Base-by-base conservation (phyloP, 1,140 invertebrate species). In the Leptonema lineaticorne region DNA sequence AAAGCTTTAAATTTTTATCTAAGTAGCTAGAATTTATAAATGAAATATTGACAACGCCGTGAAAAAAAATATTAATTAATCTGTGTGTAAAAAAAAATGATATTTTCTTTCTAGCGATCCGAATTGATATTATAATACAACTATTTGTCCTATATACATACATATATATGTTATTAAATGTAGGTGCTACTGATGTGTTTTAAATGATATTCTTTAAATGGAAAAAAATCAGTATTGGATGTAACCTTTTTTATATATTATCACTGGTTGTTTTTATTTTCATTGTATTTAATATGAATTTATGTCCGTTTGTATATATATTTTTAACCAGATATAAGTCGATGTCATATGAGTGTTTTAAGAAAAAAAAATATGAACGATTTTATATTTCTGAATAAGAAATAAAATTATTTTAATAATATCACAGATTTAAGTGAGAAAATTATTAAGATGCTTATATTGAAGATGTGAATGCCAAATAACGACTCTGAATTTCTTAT, bases 1-100 rank as follows among this genome's bases (percentile, higher is more conserved):
- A 59, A 59, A 59, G 57, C 57, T 59, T 59, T 59, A 59, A 59
- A 59, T 57, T 57, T 50, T 57, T 57, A 57, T 2, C 2, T 59
- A 59, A 59, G 57, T 59, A 59, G 57, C 30, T 59, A 59, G 57
- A 37, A 33, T 9, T 53, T 20, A 22, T 26, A 53, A 20, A 11
- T 11, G 14, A 7, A 7, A 14, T 53, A 11, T 14, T 7, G n/a
- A 4, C 50, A 53, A 24, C 18, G 4, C 20, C 14, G 3, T 53
- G 50, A 24, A 24, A 53, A 53, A 18, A 53, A 11, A n/a, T 45
- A n/a, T 45, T 45, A 14, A 45, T 3, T 45, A 45, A 9, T n/a
- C 37, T 45, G 16, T 45, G 3, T 45, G 37, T 45, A 45, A 6
- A 45, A n/a, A 45, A 16, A 45, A 45, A 45, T 7, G 37, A 45